These are phyloP conservation scores for Picus viridis DNA, from an alignment of 2,797 vertebrate species.

Conservation along the genomic window DNA sequence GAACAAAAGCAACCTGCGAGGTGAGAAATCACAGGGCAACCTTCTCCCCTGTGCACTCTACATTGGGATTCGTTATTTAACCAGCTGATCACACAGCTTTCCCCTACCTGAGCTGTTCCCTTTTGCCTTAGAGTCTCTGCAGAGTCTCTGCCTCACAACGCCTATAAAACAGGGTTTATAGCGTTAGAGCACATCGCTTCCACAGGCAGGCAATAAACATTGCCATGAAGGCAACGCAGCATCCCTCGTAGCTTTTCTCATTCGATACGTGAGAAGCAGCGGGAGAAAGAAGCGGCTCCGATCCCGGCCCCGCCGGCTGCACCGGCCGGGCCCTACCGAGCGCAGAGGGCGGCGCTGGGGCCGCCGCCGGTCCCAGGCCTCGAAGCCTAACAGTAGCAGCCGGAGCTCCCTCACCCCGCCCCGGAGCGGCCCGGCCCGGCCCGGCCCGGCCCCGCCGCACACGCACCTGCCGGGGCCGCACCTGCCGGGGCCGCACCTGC, in stretches of 20 bases:
- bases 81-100: fast-evolving
- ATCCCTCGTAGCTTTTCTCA: background rate
- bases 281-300: too few relatives aligned
- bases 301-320: too few relatives aligned
- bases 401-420: background rate
- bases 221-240: fast-evolving
- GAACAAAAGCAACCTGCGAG: fast-evolving
- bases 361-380: background rate
- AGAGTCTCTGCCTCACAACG: fast-evolving
- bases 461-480: background rate
- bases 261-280: fast-evolving
- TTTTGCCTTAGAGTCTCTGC: background rate
- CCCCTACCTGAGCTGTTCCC: background rate
- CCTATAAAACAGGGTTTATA: fast-evolving
- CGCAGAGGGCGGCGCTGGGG: too few relatives aligned
- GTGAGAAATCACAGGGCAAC: background rate
- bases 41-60: too few relatives aligned
- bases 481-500: too few relatives aligned
- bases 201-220: background rate
- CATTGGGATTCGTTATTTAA: background rate
- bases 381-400: background rate
- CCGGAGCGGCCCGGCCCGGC: background rate
- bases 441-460: background rate
- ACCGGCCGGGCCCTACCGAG: background rate
- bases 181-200: background rate